Evolutionary conservation across 2,113 vertebrate genomes (phyloP).

Genomic region (Hemiscyllium ocellatum): DNA sequence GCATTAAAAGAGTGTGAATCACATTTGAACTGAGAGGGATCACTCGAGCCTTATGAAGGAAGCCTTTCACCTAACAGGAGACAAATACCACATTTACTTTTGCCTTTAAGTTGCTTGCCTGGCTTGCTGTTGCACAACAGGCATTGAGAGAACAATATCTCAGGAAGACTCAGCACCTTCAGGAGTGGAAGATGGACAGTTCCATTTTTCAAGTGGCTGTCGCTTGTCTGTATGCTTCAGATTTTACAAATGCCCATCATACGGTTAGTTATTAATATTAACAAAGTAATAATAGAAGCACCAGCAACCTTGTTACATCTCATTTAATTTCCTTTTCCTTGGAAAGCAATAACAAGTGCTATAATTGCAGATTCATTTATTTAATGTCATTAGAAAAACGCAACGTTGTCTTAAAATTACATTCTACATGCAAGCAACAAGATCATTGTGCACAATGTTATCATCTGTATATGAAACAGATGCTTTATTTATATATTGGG

Average conservation of each 20-base stretch:
- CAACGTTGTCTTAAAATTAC: background rate
- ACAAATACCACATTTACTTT: background rate
- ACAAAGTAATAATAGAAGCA: background rate
- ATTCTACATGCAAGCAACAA: background rate
- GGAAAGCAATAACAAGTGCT: background rate
- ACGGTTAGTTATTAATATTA: slow-evolving; percentile 13
- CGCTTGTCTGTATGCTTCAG: background rate
- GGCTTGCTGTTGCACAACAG: background rate
- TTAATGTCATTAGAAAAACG: background rate
- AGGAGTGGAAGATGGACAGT: background rate
- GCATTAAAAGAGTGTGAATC: background rate
- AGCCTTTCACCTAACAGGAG: background rate
- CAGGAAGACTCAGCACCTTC: background rate
- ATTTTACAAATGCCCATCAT: slow-evolving; percentile 15
- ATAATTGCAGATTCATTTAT: background rate
- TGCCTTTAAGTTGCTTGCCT: background rate
- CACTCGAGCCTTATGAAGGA: background rate
- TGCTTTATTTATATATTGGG: background rate
- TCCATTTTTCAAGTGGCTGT: background rate
- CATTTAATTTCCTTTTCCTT: slow-evolving; percentile 17
- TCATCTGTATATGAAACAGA: background rate
- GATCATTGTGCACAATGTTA: slow-evolving; percentile 6
- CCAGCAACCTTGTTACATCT: slow-evolving; percentile 1
- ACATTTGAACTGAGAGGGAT: background rate
- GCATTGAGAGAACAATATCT: background rate